Evolutionary conservation across 2,113 vertebrate species (phyloP).

Genomic region (Leiothrix lutea): DNA sequence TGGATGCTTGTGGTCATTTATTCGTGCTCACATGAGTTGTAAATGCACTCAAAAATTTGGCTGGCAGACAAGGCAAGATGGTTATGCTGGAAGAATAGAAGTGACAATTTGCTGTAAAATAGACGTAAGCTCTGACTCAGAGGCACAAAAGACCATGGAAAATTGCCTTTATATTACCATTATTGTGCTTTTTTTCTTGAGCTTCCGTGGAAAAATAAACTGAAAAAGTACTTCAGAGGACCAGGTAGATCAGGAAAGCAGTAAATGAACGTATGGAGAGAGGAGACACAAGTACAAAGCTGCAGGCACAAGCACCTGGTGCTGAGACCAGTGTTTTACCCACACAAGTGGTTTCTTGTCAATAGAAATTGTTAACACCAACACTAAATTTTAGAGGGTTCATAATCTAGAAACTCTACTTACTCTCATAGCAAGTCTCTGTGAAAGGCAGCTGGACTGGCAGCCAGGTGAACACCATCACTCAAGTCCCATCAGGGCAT

Average conservation of each 20-base stretch:
- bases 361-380: background rate
- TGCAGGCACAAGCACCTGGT: background rate
- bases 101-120: background rate
- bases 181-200: background rate
- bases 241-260: background rate
- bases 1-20: background rate
- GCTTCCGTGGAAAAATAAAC: background rate
- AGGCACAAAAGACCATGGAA: background rate
- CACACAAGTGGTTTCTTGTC: background rate
- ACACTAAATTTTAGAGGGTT: background rate
- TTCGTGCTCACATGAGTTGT: background rate
- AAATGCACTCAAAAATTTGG: background rate
- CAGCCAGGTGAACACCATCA: background rate
- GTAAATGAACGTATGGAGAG: background rate
- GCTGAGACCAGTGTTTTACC: background rate
- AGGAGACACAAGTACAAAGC: background rate
- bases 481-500: background rate
- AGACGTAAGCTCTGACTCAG: background rate
- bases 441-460: background rate
- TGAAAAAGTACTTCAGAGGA: background rate
- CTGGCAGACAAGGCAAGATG: background rate
- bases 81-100: background rate
- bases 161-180: conserved; percentile 4
- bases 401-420: background rate
- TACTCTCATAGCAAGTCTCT: background rate